Conservation (phyloP, 2,797 vertebrate genomes). For the Mastacembelus armatus region DNA sequence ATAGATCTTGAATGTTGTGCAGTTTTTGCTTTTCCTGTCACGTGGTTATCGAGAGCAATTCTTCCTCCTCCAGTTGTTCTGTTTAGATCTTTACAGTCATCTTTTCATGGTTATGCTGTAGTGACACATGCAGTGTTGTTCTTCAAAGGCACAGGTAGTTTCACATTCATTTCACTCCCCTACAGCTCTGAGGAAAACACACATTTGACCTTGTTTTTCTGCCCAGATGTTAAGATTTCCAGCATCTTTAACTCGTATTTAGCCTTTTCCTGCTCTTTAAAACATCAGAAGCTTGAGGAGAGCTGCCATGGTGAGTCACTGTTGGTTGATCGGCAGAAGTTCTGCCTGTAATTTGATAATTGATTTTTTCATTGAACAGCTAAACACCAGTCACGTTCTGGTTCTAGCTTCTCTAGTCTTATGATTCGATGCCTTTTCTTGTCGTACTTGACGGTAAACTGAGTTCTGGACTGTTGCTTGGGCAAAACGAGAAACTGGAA, state of each 20-base stretch:
- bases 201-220: background rate
- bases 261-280: background rate
- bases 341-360: background rate
- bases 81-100: constrained; percentile 3
- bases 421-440: too few relatives aligned
- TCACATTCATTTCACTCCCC: background rate
- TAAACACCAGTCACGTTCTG: background rate
- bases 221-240: too few relatives aligned
- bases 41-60: constrained; percentile 43
- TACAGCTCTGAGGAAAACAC: background rate
- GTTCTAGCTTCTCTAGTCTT: too few relatives aligned
- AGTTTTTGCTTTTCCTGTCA: constrained; percentile 67
- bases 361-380: background rate
- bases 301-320: background rate
- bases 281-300: background rate
- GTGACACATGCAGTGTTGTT: background rate
- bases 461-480: background rate
- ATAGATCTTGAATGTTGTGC: constrained; percentile 66
- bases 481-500: background rate
- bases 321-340: background rate
- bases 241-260: too few relatives aligned
- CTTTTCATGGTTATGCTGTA: background rate
- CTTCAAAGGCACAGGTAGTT: background rate
- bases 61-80: constrained; percentile 40
- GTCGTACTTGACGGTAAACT: too few relatives aligned